Evolutionary conservation across 1,140 invertebrate genomes (phyloP).

Genomic region (Asbolus verrucosus): DNA sequence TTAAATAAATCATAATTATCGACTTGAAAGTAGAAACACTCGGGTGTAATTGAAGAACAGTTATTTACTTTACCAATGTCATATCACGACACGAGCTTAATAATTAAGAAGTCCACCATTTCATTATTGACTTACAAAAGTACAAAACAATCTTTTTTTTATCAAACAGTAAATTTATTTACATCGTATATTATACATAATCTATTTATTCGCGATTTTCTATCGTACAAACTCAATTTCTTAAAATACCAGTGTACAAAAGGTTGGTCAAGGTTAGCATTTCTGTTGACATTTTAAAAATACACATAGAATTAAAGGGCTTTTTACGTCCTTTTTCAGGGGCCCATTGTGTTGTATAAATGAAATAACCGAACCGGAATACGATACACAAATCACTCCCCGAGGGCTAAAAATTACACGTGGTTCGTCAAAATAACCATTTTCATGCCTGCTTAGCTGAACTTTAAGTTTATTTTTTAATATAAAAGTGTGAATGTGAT

Average conservation of each 20-base stretch:
- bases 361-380: too few species aligned
- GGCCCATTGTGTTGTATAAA: too few species aligned
- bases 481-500: too few species aligned
- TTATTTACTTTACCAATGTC: neutral
- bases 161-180: neutral
- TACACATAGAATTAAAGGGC: too few species aligned
- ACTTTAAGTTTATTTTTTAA: too few species aligned
- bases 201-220: neutral
- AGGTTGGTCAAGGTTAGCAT: slow-evolving; percentile 6
- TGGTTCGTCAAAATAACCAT: too few species aligned
- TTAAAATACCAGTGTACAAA: neutral
- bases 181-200: neutral
- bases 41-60: neutral
- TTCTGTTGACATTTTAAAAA: neutral
- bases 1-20: slow-evolving; percentile 27
- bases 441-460: too few species aligned
- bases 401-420: too few species aligned
- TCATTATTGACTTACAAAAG: too few species aligned
- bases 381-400: too few species aligned
- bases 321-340: too few species aligned
- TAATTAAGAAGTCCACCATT: neutral
- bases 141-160: neutral
- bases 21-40: slow-evolving; percentile 29
- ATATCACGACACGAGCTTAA: neutral
- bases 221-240: neutral